These are phyloP conservation scores for Caligus rogercresseyi DNA, from an alignment of 1,140 invertebrate species.

Conservation along the genomic window DNA sequence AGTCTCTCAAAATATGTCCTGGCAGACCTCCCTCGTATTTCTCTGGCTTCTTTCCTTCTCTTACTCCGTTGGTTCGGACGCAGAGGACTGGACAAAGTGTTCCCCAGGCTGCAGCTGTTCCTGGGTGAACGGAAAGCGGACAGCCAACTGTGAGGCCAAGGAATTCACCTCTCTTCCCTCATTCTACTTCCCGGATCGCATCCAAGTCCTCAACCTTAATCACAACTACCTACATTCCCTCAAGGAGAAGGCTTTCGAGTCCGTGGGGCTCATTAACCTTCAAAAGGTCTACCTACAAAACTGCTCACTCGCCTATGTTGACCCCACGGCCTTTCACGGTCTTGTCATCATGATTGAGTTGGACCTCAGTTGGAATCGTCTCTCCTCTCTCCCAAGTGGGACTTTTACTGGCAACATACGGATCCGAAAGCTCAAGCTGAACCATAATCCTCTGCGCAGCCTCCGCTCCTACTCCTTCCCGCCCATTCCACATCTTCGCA, in stretches of 20 bases:
- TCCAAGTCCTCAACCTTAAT: conserved; percentile 63
- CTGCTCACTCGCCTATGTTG: conserved; percentile 49
- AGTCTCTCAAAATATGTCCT: too few relatives aligned
- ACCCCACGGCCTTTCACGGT: conserved; percentile 60
- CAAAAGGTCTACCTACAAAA: conserved; percentile 58
- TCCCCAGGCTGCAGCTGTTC: conserved; percentile 61
- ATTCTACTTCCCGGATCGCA: conserved; percentile 25
- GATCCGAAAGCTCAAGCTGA: conserved; percentile 44
- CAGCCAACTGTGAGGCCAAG: conserved; percentile 55
- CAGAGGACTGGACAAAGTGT: conserved; percentile 55
- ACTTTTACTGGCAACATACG: conserved; percentile 53
- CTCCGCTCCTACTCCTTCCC: conserved; percentile 47
- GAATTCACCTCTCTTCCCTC: conserved; percentile 39
- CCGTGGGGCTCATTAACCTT: conserved; percentile 54
- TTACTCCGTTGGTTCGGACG: not conserved
- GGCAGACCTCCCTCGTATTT: not conserved
- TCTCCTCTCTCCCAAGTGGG: conserved; percentile 42
- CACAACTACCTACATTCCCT: conserved; percentile 54
- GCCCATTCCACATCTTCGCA: conserved; percentile 44
- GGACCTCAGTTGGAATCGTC: conserved; percentile 52
- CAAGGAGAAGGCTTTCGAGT: conserved; percentile 53
- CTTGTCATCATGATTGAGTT: conserved; percentile 69
- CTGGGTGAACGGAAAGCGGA: conserved; percentile 72
- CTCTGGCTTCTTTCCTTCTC: not conserved
- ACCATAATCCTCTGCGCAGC: conserved; percentile 45